Base-by-base conservation (phyloP, 2,797 vertebrate genomes). In the Eulemur mongoz region DNA sequence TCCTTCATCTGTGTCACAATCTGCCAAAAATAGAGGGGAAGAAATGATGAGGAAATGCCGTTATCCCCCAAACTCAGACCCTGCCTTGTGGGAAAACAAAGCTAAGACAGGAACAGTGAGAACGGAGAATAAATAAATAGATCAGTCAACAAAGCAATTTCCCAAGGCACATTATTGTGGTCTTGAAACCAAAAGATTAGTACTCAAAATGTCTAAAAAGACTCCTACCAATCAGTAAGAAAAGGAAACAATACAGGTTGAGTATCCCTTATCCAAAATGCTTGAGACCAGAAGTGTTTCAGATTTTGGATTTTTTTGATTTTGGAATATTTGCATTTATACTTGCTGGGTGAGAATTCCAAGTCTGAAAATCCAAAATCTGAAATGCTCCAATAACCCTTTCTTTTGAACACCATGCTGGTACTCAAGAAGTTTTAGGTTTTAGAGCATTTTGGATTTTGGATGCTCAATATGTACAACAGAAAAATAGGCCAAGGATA, bases 1-100 rank as follows among this genome's bases (percentile, higher is more conserved):
- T 72, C 2, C 57, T 97, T 94, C 98, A 99, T 98, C 93, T 99
- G 82, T 11, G 1, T 92, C 32, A 93, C 95, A 95, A 99, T 98
- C 99, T 99, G 94, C 82, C 93, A 61, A 32, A 73, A 95, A 87
- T 72, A 96, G 95, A 88, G 75, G 18, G 27, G 82, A 86, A 87
- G 38, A 97, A 27, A 15, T 12, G 11, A 35, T 61, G 35, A 96
- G 84, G n/a, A 87, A 81, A 69, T 2, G 38, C 32, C 1, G 50
- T 57, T 57, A 82, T 45, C 65, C 48, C 27, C 48, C 20, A 50
- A 86, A 97, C 50, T 75, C 23, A 87, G 79, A 59, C 40, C 35
- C 67, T 89, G 48, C 27, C 43, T 79, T 40, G 18, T 95, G 54
- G 40, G 59, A 94, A 96, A 91, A 83, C 27, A 86, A 92, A 70